phyloP scores from a whole-genome alignment of 2,113 vertebrate species.

The Albula goreensis region DNA sequence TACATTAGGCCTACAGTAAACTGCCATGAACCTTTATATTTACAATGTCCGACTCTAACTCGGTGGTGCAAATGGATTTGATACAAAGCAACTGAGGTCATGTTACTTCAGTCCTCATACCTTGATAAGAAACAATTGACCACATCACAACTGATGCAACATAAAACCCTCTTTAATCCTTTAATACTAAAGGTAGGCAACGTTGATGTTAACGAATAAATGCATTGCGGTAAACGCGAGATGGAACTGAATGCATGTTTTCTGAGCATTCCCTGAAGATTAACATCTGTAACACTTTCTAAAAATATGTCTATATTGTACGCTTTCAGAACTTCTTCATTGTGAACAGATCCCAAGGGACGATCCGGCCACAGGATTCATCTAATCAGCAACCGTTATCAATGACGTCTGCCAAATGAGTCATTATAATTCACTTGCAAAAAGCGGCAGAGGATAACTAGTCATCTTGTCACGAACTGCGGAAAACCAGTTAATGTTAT shows the following conservation, averaged over 20 bases:
- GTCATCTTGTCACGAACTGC: too few relatives aligned
- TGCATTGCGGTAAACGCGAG: background rate
- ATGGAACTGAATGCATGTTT: background rate
- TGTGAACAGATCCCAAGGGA: background rate
- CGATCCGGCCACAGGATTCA: background rate
- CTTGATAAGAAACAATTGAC: background rate
- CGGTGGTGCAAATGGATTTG: background rate
- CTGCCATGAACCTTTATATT: background rate
- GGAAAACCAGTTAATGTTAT: too few relatives aligned
- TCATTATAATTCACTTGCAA: too few relatives aligned
- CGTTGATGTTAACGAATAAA: background rate
- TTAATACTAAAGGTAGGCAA: background rate
- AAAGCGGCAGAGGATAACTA: too few relatives aligned
- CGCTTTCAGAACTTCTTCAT: background rate
- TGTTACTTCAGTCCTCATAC: background rate
- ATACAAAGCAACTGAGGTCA: background rate
- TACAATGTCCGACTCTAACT: background rate
- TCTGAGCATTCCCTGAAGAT: background rate
- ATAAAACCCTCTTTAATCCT: background rate
- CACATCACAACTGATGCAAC: background rate
- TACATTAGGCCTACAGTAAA: too few relatives aligned
- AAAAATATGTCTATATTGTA: background rate
- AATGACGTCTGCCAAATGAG: too few relatives aligned
- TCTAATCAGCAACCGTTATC: too few relatives aligned
- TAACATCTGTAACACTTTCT: background rate